Base-by-base conservation (phyloP, 2,797 vertebrate species). In the Danio aesculapii region DNA sequence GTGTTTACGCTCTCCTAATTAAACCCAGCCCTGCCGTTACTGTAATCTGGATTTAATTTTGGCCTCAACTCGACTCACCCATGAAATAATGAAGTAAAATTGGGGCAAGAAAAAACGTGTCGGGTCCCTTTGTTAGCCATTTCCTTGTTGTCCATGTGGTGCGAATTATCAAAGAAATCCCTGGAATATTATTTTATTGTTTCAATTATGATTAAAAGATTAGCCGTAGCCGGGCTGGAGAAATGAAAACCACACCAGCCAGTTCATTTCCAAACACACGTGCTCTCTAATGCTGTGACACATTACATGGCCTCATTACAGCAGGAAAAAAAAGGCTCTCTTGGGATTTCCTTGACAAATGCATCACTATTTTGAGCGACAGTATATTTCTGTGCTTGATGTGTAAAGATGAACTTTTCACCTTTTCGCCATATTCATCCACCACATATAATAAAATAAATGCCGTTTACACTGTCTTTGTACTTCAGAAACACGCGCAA, bases 31-130 rank as follows among this genome's bases (percentile, higher is more conserved):
- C 86, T 87, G 85, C 87, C 88, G 86, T 92, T 92, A 91, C 89
- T 91, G 86, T 91, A 92, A 92, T 92, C 90, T 92, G 89, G 88
- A 92, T 85, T 90, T 90, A 82, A 88, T 91, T n/a, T 90, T 91
- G 88, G 89, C 85, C 47, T 57, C 16, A 82, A 77, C 58, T 57
- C 75, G 78, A 72, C 81, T 57, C 49, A 83, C 80, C 39, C 75
- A 44, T 87, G 85, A 90, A 89, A 89, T 89, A 81, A 90, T 79
- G 85, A 77, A 85, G 46, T 77, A 16, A 58, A 82, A 83, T 86
- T 67, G 64, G 79, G 61, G 81, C 81, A 43, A 16, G 81, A 49
- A 83, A 70, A 83, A 41, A 44, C 62, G 43, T 59, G 75, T 75
- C 75, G 58, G 84, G 76, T 71, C 62, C 77, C 50, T 90, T 91